Conservation (phyloP, 2,797 vertebrate species). For the Semotilus atromaculatus region DNA sequence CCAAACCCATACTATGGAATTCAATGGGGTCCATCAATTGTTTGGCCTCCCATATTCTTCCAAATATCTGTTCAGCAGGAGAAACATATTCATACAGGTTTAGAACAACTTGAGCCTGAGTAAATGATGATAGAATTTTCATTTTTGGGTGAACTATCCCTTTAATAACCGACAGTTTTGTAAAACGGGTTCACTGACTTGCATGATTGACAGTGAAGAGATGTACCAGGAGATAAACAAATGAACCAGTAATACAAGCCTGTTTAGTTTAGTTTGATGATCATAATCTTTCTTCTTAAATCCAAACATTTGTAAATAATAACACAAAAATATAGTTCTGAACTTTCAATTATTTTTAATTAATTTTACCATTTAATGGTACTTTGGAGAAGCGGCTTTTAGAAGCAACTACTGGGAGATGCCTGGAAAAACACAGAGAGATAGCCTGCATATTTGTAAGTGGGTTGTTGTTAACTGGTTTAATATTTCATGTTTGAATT, state of each 20-base stretch:
- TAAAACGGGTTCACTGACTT: neutral
- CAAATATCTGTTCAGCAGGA: no score
- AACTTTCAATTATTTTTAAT: neutral
- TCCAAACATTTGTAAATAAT: neutral
- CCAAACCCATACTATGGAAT: no score
- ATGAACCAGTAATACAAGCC: no score
- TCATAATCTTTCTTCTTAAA: neutral
- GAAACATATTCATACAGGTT: no score
- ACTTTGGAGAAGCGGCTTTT: neutral
- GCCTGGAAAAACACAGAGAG: no score
- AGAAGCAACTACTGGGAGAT: neutral
- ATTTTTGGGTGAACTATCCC: neutral
- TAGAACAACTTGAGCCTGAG: neutral
- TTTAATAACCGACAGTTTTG: neutral
- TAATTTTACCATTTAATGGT: neutral
- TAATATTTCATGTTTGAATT: no score
- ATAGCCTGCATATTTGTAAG: no score
- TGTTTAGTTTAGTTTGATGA: neutral
- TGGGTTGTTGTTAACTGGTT: no score
- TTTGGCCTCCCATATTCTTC: no score
- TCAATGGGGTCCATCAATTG: no score
- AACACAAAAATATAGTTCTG: neutral
- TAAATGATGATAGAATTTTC: neutral
- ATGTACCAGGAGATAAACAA: neutral
- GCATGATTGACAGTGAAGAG: neutral